These are phyloP conservation scores for Meandrusa payeni DNA, from an alignment of 2,888 invertebrate species.

Conservation along the genomic window DNA sequence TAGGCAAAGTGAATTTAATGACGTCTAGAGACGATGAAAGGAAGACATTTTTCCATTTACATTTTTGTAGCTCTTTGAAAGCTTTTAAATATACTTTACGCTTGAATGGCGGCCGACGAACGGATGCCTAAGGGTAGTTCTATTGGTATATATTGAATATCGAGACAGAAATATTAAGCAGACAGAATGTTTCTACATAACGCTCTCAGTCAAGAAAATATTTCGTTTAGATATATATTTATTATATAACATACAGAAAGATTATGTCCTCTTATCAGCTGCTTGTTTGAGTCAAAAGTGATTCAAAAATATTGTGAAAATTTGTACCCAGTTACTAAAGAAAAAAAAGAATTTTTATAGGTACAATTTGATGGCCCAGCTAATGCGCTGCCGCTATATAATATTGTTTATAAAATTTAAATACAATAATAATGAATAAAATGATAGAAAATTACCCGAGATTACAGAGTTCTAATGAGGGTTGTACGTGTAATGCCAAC, in stretches of 20 bases:
- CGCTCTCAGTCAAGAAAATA: no score
- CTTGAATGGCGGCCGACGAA: constrained; percentile 28
- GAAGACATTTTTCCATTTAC: constrained; percentile 36
- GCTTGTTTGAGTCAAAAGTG: no score
- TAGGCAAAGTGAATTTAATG: constrained; percentile 47
- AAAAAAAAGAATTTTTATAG: no score
- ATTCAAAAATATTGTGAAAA: no score
- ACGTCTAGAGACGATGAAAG: constrained; percentile 34
- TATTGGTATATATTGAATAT: constrained; percentile 25
- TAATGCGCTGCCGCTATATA: no score
- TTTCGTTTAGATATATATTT: no score
- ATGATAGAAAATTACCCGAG: not conserved
- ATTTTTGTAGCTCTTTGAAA: constrained; percentile 42
- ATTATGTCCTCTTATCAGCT: no score
- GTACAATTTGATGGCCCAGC: no score
- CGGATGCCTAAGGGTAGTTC: constrained; percentile 41
- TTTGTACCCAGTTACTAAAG: no score
- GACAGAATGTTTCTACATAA: no score
- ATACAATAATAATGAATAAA: constrained; percentile 6
- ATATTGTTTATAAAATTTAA: constrained; percentile 25
- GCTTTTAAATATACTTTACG: constrained; percentile 53
- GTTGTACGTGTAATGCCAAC: not conserved
- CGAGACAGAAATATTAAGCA: constrained; percentile 13
- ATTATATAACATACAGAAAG: no score
- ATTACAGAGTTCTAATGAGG: not conserved